phyloP scores from a whole-genome alignment of 1,140 invertebrate genomes.

The Drosophila oshimai region DNA sequence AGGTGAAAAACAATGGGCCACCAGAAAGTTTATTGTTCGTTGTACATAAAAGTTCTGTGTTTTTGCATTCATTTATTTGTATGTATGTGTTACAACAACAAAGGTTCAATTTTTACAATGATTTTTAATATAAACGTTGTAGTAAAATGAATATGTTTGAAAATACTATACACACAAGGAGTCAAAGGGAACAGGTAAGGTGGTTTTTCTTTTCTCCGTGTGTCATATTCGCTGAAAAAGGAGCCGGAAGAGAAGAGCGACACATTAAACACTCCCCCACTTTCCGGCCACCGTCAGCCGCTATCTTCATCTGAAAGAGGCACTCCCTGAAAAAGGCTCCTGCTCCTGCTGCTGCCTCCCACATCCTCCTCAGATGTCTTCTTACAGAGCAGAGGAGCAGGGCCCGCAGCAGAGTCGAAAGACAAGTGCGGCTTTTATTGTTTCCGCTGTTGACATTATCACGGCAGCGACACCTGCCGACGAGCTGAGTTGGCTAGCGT shows the following conservation, averaged over 20 bases:
- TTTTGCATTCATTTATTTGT: too few relatives aligned
- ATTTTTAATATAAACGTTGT: too few relatives aligned
- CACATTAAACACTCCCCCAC: constrained; percentile 20
- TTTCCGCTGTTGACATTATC: constrained; percentile 80
- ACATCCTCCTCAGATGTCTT: constrained; percentile 24
- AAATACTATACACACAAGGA: neutral
- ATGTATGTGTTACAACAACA: too few relatives aligned
- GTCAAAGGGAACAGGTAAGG: neutral
- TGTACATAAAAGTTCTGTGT: too few relatives aligned
- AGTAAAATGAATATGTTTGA: too few relatives aligned
- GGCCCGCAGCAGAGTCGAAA: constrained; percentile 58
- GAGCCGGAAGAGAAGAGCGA: constrained; percentile 5
- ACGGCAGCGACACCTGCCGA: constrained; percentile 69
- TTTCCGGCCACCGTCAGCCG: constrained; percentile 22
- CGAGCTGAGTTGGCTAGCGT: constrained; percentile 51
- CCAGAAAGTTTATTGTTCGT: too few relatives aligned
- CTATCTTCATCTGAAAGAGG: constrained; percentile 42
- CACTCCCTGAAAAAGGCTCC: constrained; percentile 8
- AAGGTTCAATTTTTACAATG: too few relatives aligned
- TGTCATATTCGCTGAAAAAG: constrained; percentile 8
- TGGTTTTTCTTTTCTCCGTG: neutral
- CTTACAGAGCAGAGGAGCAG: constrained; percentile 2
- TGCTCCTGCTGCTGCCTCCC: neutral
- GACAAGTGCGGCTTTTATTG: constrained; percentile 77
- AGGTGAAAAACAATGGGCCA: too few relatives aligned